A percentile compares a stretch with the other conserved stretches of the same genome.
Evolutionary conservation across 2,888 invertebrate genomes (phyloP).

Genomic region (Drosophila colorata): DNA sequence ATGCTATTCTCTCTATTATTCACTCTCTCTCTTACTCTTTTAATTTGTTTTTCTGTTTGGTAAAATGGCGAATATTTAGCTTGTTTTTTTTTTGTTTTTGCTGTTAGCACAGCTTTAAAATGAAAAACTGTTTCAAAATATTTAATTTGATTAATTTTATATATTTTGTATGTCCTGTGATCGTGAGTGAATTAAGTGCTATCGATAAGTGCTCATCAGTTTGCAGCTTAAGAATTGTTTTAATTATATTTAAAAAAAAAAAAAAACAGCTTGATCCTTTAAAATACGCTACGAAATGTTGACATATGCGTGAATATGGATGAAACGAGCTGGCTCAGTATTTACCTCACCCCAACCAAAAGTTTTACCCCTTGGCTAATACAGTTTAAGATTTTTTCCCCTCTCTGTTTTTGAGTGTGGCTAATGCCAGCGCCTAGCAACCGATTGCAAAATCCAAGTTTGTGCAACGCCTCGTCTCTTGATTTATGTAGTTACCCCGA

Average conservation of each 20-base stretch:
- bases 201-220: constrained; percentile 11
- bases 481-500: constrained; percentile 72
- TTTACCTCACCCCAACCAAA: constrained; percentile 1
- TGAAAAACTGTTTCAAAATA: too few species aligned
- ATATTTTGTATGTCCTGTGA: too few species aligned
- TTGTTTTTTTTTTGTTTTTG: neutral
- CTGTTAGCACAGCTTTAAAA: too few species aligned
- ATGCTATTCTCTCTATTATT: constrained; percentile 17
- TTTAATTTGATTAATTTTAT: too few species aligned
- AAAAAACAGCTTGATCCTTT: constrained; percentile 20
- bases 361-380: constrained; percentile 11
- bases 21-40: neutral
- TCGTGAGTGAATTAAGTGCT: too few species aligned
- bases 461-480: constrained; percentile 46
- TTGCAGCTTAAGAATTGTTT: neutral
- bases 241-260: constrained; percentile 22
- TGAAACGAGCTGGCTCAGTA: constrained; percentile 5
- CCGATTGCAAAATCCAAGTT: constrained; percentile 46
- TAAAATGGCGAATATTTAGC: constrained; percentile 31
- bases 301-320: constrained; percentile 54
- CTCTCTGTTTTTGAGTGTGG: constrained; percentile 2
- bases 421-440: constrained; percentile 72
- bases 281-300: constrained; percentile 42
- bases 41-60: neutral
- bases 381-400: constrained; percentile 7